A percentile compares a stretch with the other conserved stretches of the same genome.
Conservation (phyloP, 1,140 invertebrate species). For the honey bee (Apis mellifera) region DNA sequence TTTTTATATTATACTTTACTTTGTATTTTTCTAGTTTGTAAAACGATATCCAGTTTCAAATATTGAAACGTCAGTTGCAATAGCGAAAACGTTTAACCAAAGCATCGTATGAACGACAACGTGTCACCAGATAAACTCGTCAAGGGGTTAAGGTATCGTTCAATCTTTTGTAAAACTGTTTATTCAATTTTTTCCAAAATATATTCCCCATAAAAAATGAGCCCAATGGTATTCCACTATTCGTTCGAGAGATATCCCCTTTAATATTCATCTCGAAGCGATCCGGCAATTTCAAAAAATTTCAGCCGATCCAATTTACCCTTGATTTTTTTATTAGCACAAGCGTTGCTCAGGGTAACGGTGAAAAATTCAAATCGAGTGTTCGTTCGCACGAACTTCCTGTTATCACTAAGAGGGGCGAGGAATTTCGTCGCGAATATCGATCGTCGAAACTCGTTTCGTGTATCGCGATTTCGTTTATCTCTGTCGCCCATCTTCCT, state of each 20-base stretch:
- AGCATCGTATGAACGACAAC: background rate
- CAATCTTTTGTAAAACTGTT: background rate
- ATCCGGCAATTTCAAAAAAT: background rate
- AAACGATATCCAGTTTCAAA: background rate
- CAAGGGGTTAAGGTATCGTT: background rate
- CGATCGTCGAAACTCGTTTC: background rate
- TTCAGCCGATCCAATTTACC: background rate
- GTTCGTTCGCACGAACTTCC: background rate
- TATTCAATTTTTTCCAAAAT: background rate
- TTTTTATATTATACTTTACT: too few species aligned
- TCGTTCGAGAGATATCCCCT: background rate
- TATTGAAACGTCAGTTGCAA: background rate
- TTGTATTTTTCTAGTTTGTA: background rate
- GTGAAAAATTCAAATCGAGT: conserved; percentile 28
- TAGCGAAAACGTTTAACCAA: background rate
- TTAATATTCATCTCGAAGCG: conserved; percentile 3
- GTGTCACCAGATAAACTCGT: background rate
- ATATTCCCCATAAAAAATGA: too few species aligned
- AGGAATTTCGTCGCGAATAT: background rate
- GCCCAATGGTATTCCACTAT: background rate
- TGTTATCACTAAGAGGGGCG: background rate
- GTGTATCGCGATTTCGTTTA: conserved; percentile 1
- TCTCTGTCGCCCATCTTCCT: conserved; percentile 2
- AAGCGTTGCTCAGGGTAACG: background rate
- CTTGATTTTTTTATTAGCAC: background rate